Conservation (phyloP, 2,113 vertebrate species). For the Chlorodrepanis virens region DNA sequence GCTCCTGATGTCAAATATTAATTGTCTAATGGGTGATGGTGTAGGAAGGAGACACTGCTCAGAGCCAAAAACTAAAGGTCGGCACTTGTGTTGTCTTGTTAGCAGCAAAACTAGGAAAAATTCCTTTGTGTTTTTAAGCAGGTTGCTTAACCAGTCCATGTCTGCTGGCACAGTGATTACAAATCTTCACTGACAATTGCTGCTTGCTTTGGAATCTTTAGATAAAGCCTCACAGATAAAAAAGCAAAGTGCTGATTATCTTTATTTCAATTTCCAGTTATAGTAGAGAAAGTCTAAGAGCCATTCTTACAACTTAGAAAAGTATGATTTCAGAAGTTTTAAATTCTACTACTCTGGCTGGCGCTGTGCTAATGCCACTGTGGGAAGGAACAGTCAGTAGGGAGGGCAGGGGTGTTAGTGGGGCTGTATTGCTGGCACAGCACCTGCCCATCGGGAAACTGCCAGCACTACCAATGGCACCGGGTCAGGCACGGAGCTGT, state of each 20-base stretch:
- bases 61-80: conserved; percentile 21
- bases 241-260: neutral
- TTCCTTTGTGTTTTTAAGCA: neutral
- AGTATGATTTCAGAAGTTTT: neutral
- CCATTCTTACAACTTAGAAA: neutral
- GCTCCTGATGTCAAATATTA: neutral
- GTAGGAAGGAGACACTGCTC: neutral
- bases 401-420: neutral
- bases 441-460: neutral
- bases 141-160: neutral
- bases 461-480: neutral
- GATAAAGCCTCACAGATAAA: neutral
- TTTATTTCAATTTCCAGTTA: neutral
- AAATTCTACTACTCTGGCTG: neutral
- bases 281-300: neutral
- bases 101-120: conserved; percentile 15
- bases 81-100: conserved; percentile 25
- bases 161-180: neutral
- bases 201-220: neutral
- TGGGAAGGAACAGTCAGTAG: neutral
- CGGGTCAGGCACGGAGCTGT: rapidly evolving
- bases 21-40: neutral
- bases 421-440: neutral
- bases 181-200: neutral
- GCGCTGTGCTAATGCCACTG: neutral